Evolutionary conservation across 2,888 invertebrate species (phyloP).

Genomic region (Anorthoa munda): DNA sequence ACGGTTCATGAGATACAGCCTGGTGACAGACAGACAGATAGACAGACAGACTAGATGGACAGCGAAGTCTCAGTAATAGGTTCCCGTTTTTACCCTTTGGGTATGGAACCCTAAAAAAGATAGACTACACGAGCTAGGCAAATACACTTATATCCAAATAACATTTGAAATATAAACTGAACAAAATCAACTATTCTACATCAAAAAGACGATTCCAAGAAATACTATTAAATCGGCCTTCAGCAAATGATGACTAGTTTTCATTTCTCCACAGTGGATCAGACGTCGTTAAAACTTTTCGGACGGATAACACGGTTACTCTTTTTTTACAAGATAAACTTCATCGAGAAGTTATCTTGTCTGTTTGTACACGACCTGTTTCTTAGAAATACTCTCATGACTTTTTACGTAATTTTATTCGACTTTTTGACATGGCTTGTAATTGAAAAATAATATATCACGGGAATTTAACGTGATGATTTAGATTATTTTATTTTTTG

Average conservation of each 20-base stretch:
- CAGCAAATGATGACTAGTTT: slow-evolving; percentile 59
- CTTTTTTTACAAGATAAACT: slow-evolving; percentile 71
- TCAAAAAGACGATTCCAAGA: slow-evolving; percentile 30
- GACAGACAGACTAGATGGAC: too few species aligned
- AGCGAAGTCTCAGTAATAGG: too few species aligned
- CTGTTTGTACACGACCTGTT: slow-evolving; percentile 72
- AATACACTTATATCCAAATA: not conserved
- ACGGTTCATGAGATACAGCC: too few species aligned
- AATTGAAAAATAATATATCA: too few species aligned
- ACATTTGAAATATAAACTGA: not conserved
- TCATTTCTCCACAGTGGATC: slow-evolving; percentile 61
- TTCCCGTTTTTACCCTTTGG: too few species aligned
- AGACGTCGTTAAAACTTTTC: slow-evolving; percentile 84
- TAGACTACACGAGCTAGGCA: too few species aligned
- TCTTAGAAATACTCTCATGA: slow-evolving; percentile 48
- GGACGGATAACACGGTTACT: slow-evolving; percentile 75
- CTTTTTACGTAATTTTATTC: slow-evolving; percentile 35
- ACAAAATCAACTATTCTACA: not conserved
- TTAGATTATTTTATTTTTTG: too few species aligned
- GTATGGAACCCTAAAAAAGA: too few species aligned
- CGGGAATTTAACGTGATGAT: too few species aligned
- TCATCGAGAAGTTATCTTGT: slow-evolving; percentile 75
- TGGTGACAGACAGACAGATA: too few species aligned
- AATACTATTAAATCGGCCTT: slow-evolving; percentile 44
- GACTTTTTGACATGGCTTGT: slow-evolving; percentile 32